These are phyloP conservation scores for Polymixis flavicincta DNA, from an alignment of 2,888 invertebrate genomes.

Conservation along the genomic window DNA sequence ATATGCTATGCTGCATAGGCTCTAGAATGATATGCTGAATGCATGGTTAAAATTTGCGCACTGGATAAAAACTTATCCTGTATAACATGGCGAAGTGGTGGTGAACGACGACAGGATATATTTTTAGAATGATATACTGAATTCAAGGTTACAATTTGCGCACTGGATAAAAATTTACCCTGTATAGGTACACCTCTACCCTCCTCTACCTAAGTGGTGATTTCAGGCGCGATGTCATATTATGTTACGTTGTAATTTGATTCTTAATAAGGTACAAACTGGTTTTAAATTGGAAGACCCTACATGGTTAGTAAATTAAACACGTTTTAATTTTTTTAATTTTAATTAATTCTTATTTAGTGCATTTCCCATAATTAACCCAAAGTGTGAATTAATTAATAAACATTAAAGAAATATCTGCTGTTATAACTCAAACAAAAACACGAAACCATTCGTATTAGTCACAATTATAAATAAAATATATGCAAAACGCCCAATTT, in stretches of 20 bases:
- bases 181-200: neutral
- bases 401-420: slow-evolving; percentile 45
- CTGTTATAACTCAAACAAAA: slow-evolving; percentile 40
- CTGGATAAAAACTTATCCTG: no score
- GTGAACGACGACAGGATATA: no score
- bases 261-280: neutral
- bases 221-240: neutral
- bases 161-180: no score
- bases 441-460: slow-evolving; percentile 51
- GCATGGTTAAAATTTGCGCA: no score
- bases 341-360: slow-evolving; percentile 22
- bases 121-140: no score
- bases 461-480: slow-evolving; percentile 61
- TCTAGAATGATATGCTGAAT: no score
- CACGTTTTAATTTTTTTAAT: neutral
- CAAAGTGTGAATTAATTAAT: slow-evolving; percentile 62
- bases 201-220: neutral
- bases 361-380: slow-evolving; percentile 47
- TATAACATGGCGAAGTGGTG: no score
- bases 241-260: neutral
- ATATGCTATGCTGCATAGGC: no score
- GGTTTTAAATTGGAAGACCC: neutral
- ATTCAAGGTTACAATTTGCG: no score
- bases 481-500: slow-evolving; percentile 61
- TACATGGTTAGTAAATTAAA: slow-evolving; percentile 12